Evolutionary conservation across 2,888 invertebrate genomes (phyloP).

Genomic region (Cephus pulcher): DNA sequence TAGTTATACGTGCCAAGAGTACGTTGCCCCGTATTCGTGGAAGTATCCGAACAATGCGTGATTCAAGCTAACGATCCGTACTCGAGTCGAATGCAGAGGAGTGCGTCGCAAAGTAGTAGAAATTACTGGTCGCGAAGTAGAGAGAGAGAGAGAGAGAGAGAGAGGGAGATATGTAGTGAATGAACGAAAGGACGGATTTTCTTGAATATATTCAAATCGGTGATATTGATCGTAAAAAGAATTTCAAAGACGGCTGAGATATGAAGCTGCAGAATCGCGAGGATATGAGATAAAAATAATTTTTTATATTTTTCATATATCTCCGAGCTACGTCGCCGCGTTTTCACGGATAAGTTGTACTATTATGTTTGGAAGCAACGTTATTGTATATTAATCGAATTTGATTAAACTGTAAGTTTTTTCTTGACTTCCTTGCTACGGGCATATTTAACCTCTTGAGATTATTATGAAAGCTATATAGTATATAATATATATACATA

Average conservation of each 20-base stretch:
- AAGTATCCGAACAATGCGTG: slow-evolving; percentile 9
- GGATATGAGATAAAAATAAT: background rate
- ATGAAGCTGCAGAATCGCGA: background rate
- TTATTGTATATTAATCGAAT: background rate
- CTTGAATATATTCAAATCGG: background rate
- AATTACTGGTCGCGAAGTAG: background rate
- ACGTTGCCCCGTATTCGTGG: slow-evolving; percentile 9
- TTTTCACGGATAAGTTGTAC: background rate
- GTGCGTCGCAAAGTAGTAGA: background rate
- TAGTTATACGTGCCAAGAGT: slow-evolving; percentile 1
- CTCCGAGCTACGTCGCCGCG: background rate
- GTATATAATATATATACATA: background rate
- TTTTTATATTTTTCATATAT: background rate
- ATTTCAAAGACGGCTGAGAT: background rate
- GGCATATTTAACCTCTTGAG: background rate
- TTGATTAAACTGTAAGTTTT: background rate
- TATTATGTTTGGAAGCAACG: background rate
- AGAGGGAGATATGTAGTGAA: background rate
- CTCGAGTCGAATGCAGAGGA: background rate
- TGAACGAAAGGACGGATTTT: background rate
- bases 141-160: background rate
- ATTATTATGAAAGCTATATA: background rate
- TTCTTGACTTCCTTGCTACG: background rate
- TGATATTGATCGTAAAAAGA: background rate
- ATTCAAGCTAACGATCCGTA: slow-evolving; percentile 7